Evolutionary conservation across 2,888 invertebrate genomes (phyloP), one percentile per base, ranked within the genome.

Genomic region (Eilema caniola): DNA sequence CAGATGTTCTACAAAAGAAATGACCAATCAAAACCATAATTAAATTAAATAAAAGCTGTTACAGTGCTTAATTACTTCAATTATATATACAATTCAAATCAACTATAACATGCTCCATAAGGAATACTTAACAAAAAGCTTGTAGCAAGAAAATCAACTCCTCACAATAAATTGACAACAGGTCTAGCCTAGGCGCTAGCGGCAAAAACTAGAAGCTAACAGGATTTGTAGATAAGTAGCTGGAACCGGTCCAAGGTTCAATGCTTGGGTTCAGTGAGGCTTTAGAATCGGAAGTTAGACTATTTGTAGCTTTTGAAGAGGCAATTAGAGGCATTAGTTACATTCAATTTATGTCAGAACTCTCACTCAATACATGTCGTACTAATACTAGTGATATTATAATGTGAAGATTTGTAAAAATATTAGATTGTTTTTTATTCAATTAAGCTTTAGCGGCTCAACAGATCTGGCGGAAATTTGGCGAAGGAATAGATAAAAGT

Each of bases 111-210:
- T 7, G 23, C 25, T 53, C 12, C 14, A 56, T 67, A 67, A 56
- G 67, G 62, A 33, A 25, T 57, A 62, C 41, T 11, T n/a, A 25
- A 31, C 8, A 69, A 69, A 64, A 63, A 64, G 14, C 24, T 24
- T 33, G 10, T 14, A 25, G n/a, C 20, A 64, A 8, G 14, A 33
- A 57, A 10, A 16, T 23, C 63, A 56, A 57, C 28, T 69, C 41
- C 20, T 64, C 59, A 41, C 41, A 41, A 24, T 69, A 68, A 53
- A 68, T 68, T 68, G 69, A 69, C 64, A 64, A 69, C 47, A 41
- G 64, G 64, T 64, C 31, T 59, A 68, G 68, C 2, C 41, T 2
- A 59, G 28, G 37, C 20, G 23, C 23, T 57, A n/a, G 47, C 5
- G 31, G 24, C 16, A 59, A 69, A 69, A 69, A 68, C 24, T 56